These are phyloP conservation scores for Drosophila auraria DNA, from an alignment of 1,140 invertebrate genomes.

Conservation along the genomic window DNA sequence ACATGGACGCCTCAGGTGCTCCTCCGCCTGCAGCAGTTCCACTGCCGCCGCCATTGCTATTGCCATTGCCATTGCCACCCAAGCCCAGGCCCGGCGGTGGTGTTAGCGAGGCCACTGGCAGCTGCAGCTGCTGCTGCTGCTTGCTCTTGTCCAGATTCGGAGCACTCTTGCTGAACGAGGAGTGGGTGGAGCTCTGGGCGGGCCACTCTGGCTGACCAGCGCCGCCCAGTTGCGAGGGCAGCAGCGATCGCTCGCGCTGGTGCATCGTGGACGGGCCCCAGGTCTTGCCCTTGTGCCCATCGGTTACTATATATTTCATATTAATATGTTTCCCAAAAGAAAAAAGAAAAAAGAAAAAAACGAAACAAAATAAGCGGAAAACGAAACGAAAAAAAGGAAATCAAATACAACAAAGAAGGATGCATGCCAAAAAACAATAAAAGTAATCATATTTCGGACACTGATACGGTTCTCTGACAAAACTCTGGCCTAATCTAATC, in stretches of 20 bases:
- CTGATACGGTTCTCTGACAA: background rate
- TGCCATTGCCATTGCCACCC: background rate
- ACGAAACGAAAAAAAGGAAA: conserved; percentile 31
- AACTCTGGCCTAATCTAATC: conserved; percentile 30
- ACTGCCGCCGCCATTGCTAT: conserved; percentile 36
- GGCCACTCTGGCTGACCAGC: conserved; percentile 82
- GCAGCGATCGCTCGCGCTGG: conserved; percentile 93
- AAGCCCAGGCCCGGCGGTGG: conserved; percentile 37
- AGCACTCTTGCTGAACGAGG: conserved; percentile 87
- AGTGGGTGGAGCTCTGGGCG: conserved; percentile 83
- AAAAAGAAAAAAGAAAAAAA: conserved; percentile 23
- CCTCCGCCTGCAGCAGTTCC: conserved; percentile 49
- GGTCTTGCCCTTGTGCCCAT: conserved; percentile 98
- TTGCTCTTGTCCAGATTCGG: conserved; percentile 92
- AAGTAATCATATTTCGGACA: background rate
- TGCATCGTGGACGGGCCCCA: conserved; percentile 97
- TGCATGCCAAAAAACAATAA: background rate
- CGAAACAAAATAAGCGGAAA: conserved; percentile 35
- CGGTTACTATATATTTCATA: conserved; percentile 87
- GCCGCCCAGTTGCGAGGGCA: conserved; percentile 86
- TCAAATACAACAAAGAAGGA: conserved; percentile 17
- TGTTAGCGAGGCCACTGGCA: conserved; percentile 39
- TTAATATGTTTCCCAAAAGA: background rate
- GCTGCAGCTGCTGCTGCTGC: conserved; percentile 44
- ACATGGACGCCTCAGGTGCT: conserved; percentile 8